phyloP scores from a whole-genome alignment of 2,797 vertebrate genomes.

The Esox lucius region DNA sequence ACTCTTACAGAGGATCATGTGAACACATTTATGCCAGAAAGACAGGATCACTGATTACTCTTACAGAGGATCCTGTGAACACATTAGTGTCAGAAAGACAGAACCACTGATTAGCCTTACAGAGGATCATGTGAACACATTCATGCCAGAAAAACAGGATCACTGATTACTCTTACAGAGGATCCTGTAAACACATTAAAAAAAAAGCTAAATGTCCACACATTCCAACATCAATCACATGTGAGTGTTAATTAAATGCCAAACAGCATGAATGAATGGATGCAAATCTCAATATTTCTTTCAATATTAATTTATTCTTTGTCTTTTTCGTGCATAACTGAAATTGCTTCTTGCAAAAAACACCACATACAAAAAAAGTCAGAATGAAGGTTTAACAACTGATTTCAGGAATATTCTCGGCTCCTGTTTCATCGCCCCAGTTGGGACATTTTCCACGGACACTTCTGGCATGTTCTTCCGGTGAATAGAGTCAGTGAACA shows the following conservation, averaged over 20 bases:
- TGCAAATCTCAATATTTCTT: not conserved
- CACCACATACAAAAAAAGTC: not conserved
- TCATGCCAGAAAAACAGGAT: too few species aligned
- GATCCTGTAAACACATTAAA: too few species aligned
- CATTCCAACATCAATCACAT: not conserved
- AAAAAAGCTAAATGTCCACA: not conserved
- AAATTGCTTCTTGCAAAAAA: not conserved
- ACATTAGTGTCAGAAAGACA: not conserved
- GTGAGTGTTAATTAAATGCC: not conserved
- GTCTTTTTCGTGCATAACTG: not conserved
- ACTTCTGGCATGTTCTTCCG: constrained; percentile 5
- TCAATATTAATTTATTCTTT: not conserved
- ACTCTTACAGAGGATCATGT: too few species aligned
- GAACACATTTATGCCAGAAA: too few species aligned
- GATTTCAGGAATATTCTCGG: not conserved
- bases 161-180: too few species aligned
- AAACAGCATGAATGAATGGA: not conserved
- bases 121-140: too few species aligned
- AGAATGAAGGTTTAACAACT: not conserved
- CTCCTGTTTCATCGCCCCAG: not conserved
- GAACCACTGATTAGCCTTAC: not conserved
- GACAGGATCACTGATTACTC: too few species aligned
- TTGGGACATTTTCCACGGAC: not conserved
- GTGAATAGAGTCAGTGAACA: not conserved
- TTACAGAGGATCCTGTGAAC: too few species aligned